Evolutionary conservation across 1,140 invertebrate species (phyloP).

Genomic region (Globodera ellingtonae): DNA sequence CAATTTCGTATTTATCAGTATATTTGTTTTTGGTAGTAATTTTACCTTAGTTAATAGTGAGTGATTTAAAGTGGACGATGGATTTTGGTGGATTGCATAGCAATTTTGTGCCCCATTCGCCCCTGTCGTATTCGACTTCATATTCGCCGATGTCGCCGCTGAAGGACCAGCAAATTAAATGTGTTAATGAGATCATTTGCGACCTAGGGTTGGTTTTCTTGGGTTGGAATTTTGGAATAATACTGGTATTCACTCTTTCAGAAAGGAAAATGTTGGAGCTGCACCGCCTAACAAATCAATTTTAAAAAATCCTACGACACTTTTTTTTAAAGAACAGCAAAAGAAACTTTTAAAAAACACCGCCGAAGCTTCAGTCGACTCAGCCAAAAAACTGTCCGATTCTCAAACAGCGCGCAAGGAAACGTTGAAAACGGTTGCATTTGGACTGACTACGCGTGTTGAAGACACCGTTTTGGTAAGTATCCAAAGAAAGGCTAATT

Average conservation of each 20-base stretch:
- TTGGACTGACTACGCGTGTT: slow-evolving; percentile 21
- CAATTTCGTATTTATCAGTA: not conserved
- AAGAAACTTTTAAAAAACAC: not conserved
- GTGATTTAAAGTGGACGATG: not conserved
- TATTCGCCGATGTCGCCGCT: slow-evolving; percentile 20
- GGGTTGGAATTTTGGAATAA: not conserved
- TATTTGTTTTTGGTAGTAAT: not conserved
- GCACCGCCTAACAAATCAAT: slow-evolving; percentile 12
- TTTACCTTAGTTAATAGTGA: too few relatives aligned
- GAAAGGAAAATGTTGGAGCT: not conserved
- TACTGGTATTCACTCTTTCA: not conserved
- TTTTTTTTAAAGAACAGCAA: not conserved
- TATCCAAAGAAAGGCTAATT: not conserved
- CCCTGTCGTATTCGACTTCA: slow-evolving; percentile 8
- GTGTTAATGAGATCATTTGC: not conserved
- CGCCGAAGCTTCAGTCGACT: slow-evolving; percentile 4
- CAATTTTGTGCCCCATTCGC: slow-evolving; percentile 18
- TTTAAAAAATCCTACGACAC: slow-evolving; percentile 12
- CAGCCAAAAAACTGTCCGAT: not conserved
- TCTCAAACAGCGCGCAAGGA: slow-evolving; percentile 1
- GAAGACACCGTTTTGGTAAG: slow-evolving; percentile 21
- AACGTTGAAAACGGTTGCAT: slow-evolving; percentile 25
- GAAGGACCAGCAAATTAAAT: not conserved
- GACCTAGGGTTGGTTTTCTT: not conserved
- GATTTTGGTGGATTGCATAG: slow-evolving; percentile 8